Evolutionary conservation across 2,888 invertebrate species (phyloP).

Genomic region (Acholoe squamosa): DNA sequence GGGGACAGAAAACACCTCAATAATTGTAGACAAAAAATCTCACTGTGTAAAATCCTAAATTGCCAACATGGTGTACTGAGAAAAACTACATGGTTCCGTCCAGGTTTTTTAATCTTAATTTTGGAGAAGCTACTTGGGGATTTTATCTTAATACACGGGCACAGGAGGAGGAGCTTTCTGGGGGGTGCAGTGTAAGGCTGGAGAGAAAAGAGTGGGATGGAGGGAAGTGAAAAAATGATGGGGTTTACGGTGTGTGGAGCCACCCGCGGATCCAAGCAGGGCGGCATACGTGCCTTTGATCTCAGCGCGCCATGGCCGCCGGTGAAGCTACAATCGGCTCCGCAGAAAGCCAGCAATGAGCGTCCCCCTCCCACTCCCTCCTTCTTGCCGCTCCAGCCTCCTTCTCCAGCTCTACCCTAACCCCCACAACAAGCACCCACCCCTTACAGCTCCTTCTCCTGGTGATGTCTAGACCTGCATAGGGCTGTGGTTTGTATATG

Average conservation of each 20-base stretch:
- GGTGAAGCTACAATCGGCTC: constrained; percentile 57
- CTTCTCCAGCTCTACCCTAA: background rate
- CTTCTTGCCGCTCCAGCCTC: background rate
- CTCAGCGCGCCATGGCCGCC: constrained; percentile 51
- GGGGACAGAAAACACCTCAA: constrained; percentile 8
- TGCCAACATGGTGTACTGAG: background rate
- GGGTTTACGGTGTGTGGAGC: constrained; percentile 43
- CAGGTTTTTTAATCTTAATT: background rate
- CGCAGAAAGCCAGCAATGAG: constrained; percentile 60
- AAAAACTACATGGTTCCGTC: background rate
- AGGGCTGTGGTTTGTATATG: background rate
- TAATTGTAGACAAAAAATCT: background rate
- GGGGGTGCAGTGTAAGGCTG: background rate
- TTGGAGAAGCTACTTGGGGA: constrained; percentile 2
- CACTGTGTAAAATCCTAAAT: constrained; percentile 15
- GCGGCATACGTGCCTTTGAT: constrained; percentile 58
- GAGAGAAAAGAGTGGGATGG: background rate
- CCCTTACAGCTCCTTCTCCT: background rate
- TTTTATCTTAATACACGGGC: background rate
- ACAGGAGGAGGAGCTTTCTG: background rate
- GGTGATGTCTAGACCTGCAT: background rate
- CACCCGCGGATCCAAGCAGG: constrained; percentile 22
- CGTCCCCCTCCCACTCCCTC: background rate
- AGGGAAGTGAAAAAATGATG: background rate
- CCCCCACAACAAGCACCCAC: background rate